A percentile compares a stretch with the other conserved stretches of the same genome.
phyloP scores from a whole-genome alignment of 2,113 vertebrate species.

The Orcinus orca region DNA sequence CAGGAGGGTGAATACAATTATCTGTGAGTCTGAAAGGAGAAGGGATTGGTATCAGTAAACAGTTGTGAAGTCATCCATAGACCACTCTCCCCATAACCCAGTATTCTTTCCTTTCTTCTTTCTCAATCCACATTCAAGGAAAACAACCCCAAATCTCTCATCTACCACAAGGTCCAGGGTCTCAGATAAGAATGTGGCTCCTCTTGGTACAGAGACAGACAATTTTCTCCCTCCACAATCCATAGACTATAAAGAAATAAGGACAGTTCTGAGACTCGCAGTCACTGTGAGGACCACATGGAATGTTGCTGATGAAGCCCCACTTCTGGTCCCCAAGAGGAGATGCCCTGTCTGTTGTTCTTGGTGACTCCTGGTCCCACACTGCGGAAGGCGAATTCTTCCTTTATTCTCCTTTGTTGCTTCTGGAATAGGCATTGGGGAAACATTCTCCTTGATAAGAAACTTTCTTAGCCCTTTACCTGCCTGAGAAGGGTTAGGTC shows the following conservation, averaged over 20 bases:
- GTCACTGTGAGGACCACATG: not conserved
- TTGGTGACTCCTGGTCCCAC: not conserved
- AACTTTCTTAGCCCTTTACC: not conserved
- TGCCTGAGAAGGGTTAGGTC: not conserved
- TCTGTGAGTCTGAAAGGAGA: not conserved
- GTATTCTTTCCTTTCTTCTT: not conserved
- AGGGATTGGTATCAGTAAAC: not conserved
- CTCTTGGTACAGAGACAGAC: not conserved
- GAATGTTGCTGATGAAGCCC: fast-evolving
- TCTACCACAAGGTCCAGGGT: not conserved
- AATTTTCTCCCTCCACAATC: not conserved
- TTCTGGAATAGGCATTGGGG: not conserved
- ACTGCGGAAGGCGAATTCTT: not conserved
- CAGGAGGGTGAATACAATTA: not conserved
- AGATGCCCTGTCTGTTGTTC: not conserved
- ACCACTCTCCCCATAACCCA: not conserved
- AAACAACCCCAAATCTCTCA: not conserved
- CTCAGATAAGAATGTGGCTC: not conserved
- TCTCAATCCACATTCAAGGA: not conserved
- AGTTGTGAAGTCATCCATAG: not conserved
- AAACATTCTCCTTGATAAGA: not conserved
- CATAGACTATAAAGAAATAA: not conserved
- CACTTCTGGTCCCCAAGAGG: not conserved
- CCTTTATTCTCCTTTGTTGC: not conserved
- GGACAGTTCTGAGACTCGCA: not conserved